phyloP scores from a whole-genome alignment of 1,140 invertebrate species.

The Tetragnatha versicolor region DNA sequence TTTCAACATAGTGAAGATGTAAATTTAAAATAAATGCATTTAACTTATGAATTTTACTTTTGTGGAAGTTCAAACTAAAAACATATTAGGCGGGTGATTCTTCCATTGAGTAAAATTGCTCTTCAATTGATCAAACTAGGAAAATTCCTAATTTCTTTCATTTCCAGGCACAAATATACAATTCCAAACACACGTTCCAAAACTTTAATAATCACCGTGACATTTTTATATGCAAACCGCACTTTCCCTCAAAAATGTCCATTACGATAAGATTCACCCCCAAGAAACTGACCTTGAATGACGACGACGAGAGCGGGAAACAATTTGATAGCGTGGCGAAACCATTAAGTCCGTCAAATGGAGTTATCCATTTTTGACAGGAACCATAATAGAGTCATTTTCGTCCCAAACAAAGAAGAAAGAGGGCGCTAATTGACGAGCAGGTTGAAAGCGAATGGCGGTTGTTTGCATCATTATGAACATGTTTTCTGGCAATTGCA shows the following conservation, averaged over 20 bases:
- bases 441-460: conserved; percentile 14
- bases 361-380: conserved; percentile 48
- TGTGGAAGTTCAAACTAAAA: too few relatives aligned
- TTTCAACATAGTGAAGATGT: too few relatives aligned
- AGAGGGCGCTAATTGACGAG: conserved; percentile 23
- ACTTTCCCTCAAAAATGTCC: neutral
- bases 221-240: too few relatives aligned
- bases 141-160: too few relatives aligned
- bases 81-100: too few relatives aligned
- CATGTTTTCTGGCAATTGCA: conserved; percentile 44
- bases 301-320: neutral
- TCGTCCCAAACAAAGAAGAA: conserved; percentile 10
- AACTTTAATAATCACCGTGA: too few relatives aligned
- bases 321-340: neutral
- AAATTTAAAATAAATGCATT: too few relatives aligned
- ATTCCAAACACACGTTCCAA: too few relatives aligned
- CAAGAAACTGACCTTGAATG: neutral
- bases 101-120: too few relatives aligned
- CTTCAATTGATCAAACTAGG: too few relatives aligned
- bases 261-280: neutral
- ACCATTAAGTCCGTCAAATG: conserved; percentile 15
- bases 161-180: too few relatives aligned
- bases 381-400: conserved; percentile 29
- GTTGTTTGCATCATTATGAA: conserved; percentile 47
- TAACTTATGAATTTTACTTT: too few relatives aligned